Base-by-base conservation (phyloP, 2,113 vertebrate species). In the Dicrurus megarhynchus region DNA sequence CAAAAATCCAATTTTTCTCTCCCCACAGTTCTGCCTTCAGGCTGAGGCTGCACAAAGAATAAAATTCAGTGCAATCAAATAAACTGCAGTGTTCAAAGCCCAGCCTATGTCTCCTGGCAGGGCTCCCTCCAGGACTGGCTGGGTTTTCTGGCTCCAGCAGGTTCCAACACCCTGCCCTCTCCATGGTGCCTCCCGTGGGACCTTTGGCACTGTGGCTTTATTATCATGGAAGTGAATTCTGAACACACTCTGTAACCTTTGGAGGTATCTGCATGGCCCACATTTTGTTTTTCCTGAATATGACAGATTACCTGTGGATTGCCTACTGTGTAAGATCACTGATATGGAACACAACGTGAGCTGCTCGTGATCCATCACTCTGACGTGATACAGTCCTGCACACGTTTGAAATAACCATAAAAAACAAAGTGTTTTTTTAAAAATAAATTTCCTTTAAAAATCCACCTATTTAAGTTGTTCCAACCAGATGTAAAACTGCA, bases 271-370 rank as follows among this genome's bases (percentile, higher is more conserved):
- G 90, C 69, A 42, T 64, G 52, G 85, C 79, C 76, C 86, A 80
- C 76, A 68, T 86, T 97, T 95, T 94, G 90, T 84, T 90, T 19
- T 78, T 75, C 44, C 64, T 93, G 88, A 96, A 68, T 23, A 81
- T 95, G 95, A 96, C 76, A 90, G 93, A 96, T 96, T 96, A 96
- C 88, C 85, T 92, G 90, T 49, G 88, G 83, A 94, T 81, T 90
- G 79, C 87, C 90, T 93, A 37, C 93, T 90, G 75, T 86, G 95
- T 90, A 93, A 93, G 95, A 94, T 90, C 87, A 83, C 75, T 78
- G 93, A 93, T 95, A 96, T 10, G 92, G 96, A 96, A 96, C 95
- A 91, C 55, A 95, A 87, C 3, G 16, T 6, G 65, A 90, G 95
- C 2, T 71, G 93, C 92, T 91, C 24, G 13, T 33, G 84, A 97